phyloP scores from a whole-genome alignment of 2,888 invertebrate genomes.

The Meghimatium bilineatum region DNA sequence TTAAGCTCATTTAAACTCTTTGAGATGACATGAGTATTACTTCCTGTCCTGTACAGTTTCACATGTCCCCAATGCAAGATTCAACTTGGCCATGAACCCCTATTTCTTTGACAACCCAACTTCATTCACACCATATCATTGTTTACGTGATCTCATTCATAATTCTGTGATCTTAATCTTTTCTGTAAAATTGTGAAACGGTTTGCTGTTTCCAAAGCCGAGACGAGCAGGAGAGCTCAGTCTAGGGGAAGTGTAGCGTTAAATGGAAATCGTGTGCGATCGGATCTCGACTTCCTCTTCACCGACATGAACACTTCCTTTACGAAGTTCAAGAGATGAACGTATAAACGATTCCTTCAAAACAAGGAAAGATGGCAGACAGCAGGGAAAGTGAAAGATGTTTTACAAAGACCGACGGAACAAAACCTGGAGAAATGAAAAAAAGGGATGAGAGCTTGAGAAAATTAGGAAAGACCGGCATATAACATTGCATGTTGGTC shows the following conservation, averaged over 20 bases:
- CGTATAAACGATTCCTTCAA: not conserved
- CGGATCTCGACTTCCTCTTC: not conserved
- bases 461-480: not conserved
- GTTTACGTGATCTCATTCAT: not conserved
- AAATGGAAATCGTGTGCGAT: not conserved
- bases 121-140: not conserved
- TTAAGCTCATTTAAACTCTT: too few species aligned
- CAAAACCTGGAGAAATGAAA: not conserved
- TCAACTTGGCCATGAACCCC: not conserved
- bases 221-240: not conserved
- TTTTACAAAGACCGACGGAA: not conserved
- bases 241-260: not conserved
- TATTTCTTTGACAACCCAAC: not conserved
- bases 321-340: not conserved
- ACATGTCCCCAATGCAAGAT: not conserved
- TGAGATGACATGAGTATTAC: not conserved
- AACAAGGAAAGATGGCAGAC: not conserved
- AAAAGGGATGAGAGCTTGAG: not conserved
- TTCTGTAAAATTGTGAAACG: not conserved
- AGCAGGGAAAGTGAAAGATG: not conserved
- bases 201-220: not conserved
- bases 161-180: not conserved
- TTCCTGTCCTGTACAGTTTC: not conserved
- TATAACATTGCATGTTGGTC: slow-evolving; percentile 6
- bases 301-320: not conserved